Percentiles rank a stretch among this genome's conserved stretches.
These are phyloP conservation scores for Nycticryphes semicollaris DNA, from an alignment of 2,113 vertebrate genomes.

Conservation along the genomic window DNA sequence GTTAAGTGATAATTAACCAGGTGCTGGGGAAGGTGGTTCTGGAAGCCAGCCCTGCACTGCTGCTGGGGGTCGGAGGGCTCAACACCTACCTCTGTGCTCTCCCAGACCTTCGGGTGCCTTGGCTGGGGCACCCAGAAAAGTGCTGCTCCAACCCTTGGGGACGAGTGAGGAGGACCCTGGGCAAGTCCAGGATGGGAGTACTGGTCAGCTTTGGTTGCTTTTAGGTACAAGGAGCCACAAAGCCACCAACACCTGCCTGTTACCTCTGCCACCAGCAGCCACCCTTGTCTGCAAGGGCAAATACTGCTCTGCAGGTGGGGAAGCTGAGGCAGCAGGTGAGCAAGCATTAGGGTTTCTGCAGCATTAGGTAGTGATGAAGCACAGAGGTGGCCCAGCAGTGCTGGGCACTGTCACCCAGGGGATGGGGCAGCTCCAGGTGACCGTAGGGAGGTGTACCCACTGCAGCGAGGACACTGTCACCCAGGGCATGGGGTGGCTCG, in stretches of 20 bases:
- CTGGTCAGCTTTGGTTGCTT: background rate
- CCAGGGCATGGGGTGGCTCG: background rate
- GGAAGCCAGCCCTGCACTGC: background rate
- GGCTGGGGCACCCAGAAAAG: background rate
- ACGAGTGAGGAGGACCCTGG: background rate
- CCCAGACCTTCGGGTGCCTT: background rate
- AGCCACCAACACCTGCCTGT: background rate
- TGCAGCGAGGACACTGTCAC: rapidly evolving
- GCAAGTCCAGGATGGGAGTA: background rate
- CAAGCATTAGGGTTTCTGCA: background rate
- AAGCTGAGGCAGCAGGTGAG: background rate
- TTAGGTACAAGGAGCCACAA: background rate
- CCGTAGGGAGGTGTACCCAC: no score
- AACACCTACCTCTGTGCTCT: background rate
- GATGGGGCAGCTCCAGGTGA: background rate
- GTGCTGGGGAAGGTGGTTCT: background rate
- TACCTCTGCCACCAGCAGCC: background rate
- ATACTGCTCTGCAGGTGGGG: background rate
- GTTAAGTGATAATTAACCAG: background rate
- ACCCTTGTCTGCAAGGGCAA: background rate
- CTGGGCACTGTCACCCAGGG: rapidly evolving
- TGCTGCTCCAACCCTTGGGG: background rate
- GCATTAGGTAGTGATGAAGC: background rate
- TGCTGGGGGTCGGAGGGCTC: background rate
- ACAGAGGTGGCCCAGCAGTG: background rate